Percentiles rank a stretch among this genome's conserved stretches.
Evolutionary conservation across 30 jellyfish, hydroid and myxozoan genomes (phyloP).

Genomic region (Turritopsis dohrnii): DNA sequence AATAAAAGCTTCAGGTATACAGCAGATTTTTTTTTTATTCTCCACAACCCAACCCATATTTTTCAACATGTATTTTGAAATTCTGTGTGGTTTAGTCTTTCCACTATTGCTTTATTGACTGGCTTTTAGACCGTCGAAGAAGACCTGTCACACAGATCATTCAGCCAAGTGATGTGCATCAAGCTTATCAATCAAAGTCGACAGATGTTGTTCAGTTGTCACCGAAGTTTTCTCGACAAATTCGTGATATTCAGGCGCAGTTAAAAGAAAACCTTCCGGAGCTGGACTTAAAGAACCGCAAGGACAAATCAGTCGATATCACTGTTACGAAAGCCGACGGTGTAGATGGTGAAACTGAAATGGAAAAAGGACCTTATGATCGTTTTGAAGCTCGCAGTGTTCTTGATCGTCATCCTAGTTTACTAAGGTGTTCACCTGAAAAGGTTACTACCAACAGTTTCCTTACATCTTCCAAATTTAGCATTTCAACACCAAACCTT

Average conservation of each 20-base stretch:
- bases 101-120: too few relatives aligned
- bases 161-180: conserved; percentile 2
- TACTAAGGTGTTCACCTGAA: conserved; percentile 46
- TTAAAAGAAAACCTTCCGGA: conserved; percentile 51
- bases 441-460: conserved; percentile 33
- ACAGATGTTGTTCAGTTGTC: conserved; percentile 2
- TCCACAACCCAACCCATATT: too few relatives aligned
- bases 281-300: conserved; percentile 4
- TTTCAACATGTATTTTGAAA: background rate
- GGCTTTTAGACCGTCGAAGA: conserved; percentile 24
- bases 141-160: conserved; percentile 61
- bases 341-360: background rate
- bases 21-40: too few relatives aligned
- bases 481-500: conserved; percentile 81
- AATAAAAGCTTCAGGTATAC: background rate
- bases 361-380: conserved; percentile 44
- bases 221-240: conserved; percentile 13
- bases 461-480: conserved; percentile 42
- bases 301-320: background rate
- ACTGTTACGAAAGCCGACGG: conserved; percentile 1
- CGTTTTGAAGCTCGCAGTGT: conserved; percentile 53
- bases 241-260: conserved; percentile 25
- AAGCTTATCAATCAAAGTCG: background rate
- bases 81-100: background rate
- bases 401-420: conserved; percentile 60